These are phyloP conservation scores for Emydocephalus ijimae DNA, from an alignment of 2,113 vertebrate species.

Conservation along the genomic window DNA sequence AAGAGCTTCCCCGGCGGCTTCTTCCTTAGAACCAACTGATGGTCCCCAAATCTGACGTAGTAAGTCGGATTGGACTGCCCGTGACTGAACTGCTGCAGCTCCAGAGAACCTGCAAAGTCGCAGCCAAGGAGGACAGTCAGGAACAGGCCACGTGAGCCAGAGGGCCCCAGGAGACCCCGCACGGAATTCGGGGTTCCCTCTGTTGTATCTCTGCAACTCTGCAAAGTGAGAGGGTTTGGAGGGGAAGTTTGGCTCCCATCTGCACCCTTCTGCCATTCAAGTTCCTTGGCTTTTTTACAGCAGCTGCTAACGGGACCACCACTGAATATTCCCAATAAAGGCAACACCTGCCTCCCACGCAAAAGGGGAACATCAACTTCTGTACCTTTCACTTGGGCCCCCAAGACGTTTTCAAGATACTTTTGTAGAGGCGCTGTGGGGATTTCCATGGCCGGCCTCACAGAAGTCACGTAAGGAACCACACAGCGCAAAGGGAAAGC, in stretches of 20 bases:
- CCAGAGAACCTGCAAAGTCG: slow-evolving; percentile 57
- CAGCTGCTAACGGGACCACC: neutral
- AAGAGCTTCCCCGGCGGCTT: slow-evolving; percentile 56
- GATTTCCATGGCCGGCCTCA: slow-evolving; percentile 66
- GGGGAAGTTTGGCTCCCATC: neutral
- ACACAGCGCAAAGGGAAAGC: slow-evolving; percentile 65
- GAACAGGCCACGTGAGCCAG: neutral
- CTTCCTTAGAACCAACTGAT: slow-evolving; percentile 74
- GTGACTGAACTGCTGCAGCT: slow-evolving; percentile 68
- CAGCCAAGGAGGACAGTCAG: slow-evolving; percentile 10
- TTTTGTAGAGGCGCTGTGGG: slow-evolving; percentile 65
- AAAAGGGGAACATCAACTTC: neutral
- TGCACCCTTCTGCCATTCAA: neutral
- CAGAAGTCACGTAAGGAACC: slow-evolving; percentile 57
- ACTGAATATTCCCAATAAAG: neutral
- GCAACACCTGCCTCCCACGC: accelerated
- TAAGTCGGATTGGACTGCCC: slow-evolving; percentile 67
- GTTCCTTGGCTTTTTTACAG: neutral
- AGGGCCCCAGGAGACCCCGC: neutral
- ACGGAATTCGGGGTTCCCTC: neutral
- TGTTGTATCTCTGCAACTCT: neutral
- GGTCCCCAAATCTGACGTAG: slow-evolving; percentile 58
- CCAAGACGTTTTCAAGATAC: slow-evolving; percentile 68
- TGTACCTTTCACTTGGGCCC: slow-evolving; percentile 63
- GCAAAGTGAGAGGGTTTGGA: too few relatives aligned